Base-by-base conservation (phyloP, 2,797 vertebrate genomes). In the Sebastes minor region DNA sequence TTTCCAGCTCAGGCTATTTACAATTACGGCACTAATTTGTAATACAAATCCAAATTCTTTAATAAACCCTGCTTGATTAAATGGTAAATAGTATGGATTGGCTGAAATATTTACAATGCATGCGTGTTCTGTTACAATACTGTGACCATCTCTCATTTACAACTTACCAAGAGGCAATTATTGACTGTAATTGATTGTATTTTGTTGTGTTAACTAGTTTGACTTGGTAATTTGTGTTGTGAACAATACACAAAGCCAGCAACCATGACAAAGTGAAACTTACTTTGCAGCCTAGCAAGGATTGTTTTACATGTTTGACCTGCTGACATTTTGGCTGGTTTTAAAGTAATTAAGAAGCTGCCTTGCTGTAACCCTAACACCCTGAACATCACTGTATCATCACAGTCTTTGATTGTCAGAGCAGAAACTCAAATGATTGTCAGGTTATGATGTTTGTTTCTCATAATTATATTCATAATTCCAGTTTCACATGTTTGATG, bases 1-100 rank as follows among this genome's bases (percentile, higher is more conserved):
- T 81, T 76, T 86, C 72, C 76, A 82, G 80, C 71, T 78, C 62
- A 20, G 81, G 87, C 86, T 87, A 71, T 88, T 91, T 91, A 91
- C 89, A 92, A 91, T 92, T 90, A 92, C 65, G 55, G 71, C 42
- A 77, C 83, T 91, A 82, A 93, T 94, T 91, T 91, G 86, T 74
- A 84, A 83, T 86, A 88, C 86, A 85, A 82, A 80, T 85, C 55
- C 83, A 83, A 57, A 86, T 81, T 84, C 86, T 49, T 81, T 81
- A 83, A 86, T 80, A 74, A 85, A 86, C 77, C 28, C 49, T 49
- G 74, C 61, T 61, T 89, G 70, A 86, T 83, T 89, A 84, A 89
- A 91, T 81, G 71, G 33, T 78, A 86, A 89, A 87, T 67, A 85
- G 82, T 80, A 89, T 83, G 28, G 85, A 89, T 86, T 80, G 84